Percentiles rank a stretch among this genome's conserved stretches.
phyloP scores from a whole-genome alignment of 2,888 invertebrate species.

The Agrotis clavis region DNA sequence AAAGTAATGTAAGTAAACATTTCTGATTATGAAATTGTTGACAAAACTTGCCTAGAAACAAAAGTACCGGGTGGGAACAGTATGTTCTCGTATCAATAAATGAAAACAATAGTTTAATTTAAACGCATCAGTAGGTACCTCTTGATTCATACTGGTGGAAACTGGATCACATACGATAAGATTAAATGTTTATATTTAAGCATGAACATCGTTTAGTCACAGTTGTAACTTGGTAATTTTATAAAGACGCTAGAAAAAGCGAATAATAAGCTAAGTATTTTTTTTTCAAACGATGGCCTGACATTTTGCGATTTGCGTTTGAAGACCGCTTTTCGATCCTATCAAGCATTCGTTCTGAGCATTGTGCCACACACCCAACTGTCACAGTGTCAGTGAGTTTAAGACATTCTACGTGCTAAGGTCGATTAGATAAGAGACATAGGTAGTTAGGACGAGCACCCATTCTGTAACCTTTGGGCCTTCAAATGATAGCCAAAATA shows the following conservation, averaged over 20 bases:
- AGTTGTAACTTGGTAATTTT: conserved; percentile 15
- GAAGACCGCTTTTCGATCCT: no score
- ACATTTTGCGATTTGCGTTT: no score
- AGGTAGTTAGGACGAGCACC: no score
- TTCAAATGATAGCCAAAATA: no score
- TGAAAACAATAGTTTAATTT: conserved; percentile 7
- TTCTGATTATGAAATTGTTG: conserved; percentile 34
- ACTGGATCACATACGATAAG: conserved; percentile 38
- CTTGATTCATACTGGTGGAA: conserved; percentile 18
- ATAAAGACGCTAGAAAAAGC: neutral
- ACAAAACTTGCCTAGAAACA: conserved; percentile 43
- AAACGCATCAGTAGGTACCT: neutral
- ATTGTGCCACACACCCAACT: no score
- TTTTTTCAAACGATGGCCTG: no score
- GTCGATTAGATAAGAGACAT: no score
- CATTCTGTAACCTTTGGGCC: no score
- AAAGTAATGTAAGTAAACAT: conserved; percentile 30
- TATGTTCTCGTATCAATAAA: conserved; percentile 5
- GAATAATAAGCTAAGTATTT: no score
- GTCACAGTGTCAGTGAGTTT: no score
- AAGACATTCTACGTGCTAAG: no score
- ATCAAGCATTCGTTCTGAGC: no score
- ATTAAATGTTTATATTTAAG: conserved; percentile 31
- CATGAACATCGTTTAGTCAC: conserved; percentile 32
- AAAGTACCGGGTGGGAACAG: neutral